phyloP scores from a whole-genome alignment of 2,113 vertebrate genomes.

The Meleagris gallopavo region DNA sequence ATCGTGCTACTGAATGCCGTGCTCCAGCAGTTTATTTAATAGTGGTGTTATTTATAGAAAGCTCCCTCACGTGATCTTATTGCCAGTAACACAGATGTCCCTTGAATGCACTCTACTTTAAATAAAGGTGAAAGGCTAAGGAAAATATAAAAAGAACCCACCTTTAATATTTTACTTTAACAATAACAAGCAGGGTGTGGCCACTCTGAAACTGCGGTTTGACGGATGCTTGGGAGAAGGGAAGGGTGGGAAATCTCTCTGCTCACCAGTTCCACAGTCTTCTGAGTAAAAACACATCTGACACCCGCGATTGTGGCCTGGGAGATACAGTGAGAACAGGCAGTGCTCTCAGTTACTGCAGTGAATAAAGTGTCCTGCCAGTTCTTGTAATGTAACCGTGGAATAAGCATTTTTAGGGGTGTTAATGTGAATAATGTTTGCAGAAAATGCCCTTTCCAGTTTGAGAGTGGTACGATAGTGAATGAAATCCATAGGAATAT shows the following conservation, averaged over 20 bases:
- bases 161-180: conserved; percentile 69
- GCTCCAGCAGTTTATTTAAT: conserved; percentile 43
- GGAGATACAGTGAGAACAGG: conserved; percentile 38
- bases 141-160: conserved; percentile 52
- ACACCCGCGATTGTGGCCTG: conserved; percentile 51
- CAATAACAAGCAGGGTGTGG: conserved; percentile 80
- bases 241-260: conserved; percentile 77
- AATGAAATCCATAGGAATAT: background rate
- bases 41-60: conserved; percentile 64
- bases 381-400: background rate
- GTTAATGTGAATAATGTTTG: background rate
- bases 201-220: conserved; percentile 18
- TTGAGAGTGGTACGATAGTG: background rate
- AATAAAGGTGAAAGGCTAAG: conserved; percentile 68
- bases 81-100: conserved; percentile 67
- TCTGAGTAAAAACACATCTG: conserved; percentile 64
- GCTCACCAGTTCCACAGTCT: conserved; percentile 62
- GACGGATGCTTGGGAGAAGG: conserved; percentile 73
- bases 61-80: conserved; percentile 31
- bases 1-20: background rate
- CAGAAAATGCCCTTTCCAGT: background rate
- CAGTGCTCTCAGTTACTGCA: conserved; percentile 35
- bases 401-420: background rate
- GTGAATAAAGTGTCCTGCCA: conserved; percentile 35
- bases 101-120: conserved; percentile 49